Percentiles rank a stretch among this genome's conserved stretches.
These are phyloP conservation scores for Muschampia staudingeri DNA, from an alignment of 2,888 invertebrate species.

Conservation along the genomic window DNA sequence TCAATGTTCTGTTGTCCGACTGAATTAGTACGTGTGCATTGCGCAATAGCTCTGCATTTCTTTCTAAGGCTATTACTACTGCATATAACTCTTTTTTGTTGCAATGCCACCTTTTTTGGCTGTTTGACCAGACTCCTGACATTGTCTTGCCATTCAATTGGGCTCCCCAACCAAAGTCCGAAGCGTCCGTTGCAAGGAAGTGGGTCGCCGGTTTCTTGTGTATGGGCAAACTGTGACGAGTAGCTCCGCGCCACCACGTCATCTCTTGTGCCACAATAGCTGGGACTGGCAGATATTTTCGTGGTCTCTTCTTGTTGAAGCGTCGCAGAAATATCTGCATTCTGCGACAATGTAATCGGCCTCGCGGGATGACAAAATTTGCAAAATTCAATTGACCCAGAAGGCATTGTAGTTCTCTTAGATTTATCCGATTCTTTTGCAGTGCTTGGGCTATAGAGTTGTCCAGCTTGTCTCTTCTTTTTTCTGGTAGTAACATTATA, in stretches of 20 bases:
- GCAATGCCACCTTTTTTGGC: background rate
- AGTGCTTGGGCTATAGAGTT: background rate
- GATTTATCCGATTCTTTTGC: background rate
- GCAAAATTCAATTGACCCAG: background rate
- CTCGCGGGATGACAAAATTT: background rate
- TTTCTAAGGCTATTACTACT: background rate
- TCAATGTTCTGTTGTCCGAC: background rate
- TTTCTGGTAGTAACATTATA: background rate
- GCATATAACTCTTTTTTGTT: background rate
- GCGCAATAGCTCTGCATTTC: background rate
- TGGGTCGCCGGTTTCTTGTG: background rate
- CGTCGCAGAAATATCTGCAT: background rate
- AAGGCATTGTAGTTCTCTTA: background rate
- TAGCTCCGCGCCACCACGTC: background rate
- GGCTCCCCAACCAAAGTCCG: background rate
- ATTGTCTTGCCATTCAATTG: background rate
- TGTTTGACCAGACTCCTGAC: background rate
- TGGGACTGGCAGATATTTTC: background rate
- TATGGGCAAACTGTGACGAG: background rate
- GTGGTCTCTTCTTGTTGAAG: background rate
- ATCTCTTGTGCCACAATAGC: background rate
- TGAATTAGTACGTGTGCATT: background rate
- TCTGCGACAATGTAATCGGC: background rate
- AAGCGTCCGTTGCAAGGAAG: constrained; percentile 5
- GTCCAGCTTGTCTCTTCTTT: background rate